phyloP scores from a whole-genome alignment of 1,140 invertebrate species.

The Drosophila sulfurigaster region DNA sequence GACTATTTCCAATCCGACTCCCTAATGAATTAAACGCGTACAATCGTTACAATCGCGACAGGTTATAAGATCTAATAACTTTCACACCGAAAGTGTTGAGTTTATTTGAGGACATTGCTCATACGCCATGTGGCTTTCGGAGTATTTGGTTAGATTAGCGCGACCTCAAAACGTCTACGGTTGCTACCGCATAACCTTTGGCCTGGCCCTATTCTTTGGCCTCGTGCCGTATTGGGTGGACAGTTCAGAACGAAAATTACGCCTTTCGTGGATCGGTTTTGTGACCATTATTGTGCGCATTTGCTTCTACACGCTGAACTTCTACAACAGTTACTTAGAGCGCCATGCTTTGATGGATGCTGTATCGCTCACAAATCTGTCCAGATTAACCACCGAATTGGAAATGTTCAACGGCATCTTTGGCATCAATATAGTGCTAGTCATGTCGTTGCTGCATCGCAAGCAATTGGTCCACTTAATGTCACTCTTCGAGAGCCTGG shows the following conservation, averaged over 20 bases:
- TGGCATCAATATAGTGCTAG: constrained; percentile 32
- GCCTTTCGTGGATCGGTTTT: constrained; percentile 34
- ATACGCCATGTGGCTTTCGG: constrained; percentile 69
- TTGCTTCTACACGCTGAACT: constrained; percentile 37
- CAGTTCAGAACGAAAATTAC: constrained; percentile 5
- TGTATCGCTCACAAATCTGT: constrained; percentile 48
- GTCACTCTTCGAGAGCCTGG: constrained; percentile 30
- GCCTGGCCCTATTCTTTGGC: constrained; percentile 47
- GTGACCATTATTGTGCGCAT: constrained; percentile 46
- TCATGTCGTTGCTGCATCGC: constrained; percentile 34
- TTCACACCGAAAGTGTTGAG: too few species aligned
- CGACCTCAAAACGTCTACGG: constrained; percentile 53
- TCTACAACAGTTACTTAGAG: constrained; percentile 26
- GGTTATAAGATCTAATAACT: background rate
- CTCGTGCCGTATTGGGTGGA: constrained; percentile 60
- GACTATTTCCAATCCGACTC: background rate
- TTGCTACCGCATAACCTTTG: constrained; percentile 54
- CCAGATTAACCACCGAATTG: constrained; percentile 47
- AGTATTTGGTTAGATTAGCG: constrained; percentile 31
- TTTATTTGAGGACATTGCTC: constrained; percentile 7
- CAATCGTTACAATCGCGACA: constrained; percentile 21
- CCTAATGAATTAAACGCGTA: constrained; percentile 15
- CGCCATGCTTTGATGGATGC: constrained; percentile 13
- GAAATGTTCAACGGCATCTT: constrained; percentile 64
- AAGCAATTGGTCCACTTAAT: constrained; percentile 39